These are phyloP conservation scores for Tachina lurida DNA, from an alignment of 2,888 invertebrate species.

Conservation along the genomic window DNA sequence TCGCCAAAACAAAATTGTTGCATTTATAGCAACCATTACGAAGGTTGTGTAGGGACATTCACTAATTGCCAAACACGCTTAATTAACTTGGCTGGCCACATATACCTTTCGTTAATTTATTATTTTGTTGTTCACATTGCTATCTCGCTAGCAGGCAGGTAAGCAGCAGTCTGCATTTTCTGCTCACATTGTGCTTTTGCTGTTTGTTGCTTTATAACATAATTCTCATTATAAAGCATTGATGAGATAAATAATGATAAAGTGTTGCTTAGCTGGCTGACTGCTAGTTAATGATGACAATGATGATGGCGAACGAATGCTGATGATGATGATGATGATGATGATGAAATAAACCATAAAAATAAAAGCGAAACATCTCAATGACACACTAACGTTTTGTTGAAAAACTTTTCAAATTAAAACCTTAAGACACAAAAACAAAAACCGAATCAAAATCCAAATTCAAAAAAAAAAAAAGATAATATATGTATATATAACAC, in stretches of 20 bases:
- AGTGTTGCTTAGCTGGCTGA: not conserved
- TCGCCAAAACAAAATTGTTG: too few relatives aligned
- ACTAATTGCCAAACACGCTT: too few relatives aligned
- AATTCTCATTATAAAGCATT: conserved; percentile 29
- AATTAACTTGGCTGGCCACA: too few relatives aligned
- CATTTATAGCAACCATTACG: too few relatives aligned
- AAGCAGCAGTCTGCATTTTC: not conserved
- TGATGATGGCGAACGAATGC: conserved; percentile 45
- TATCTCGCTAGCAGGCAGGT: not conserved
- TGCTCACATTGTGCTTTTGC: not conserved
- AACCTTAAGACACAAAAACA: conserved; percentile 31
- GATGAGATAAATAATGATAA: conserved; percentile 9
- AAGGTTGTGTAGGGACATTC: too few relatives aligned
- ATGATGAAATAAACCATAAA: conserved; percentile 62
- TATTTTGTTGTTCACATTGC: too few relatives aligned
- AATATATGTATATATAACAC: conserved; percentile 7
- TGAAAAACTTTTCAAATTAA: conserved; percentile 53
- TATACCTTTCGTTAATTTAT: not conserved
- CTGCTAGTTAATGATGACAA: not conserved
- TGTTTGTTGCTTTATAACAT: conserved; percentile 14
- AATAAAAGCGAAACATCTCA: conserved; percentile 67
- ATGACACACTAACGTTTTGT: conserved; percentile 66
- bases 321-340: too few relatives aligned
- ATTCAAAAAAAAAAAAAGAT: conserved; percentile 1
- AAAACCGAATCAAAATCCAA: conserved; percentile 26